phyloP scores from a whole-genome alignment of 2,113 vertebrate genomes.

The Corythornis cristatus region DNA sequence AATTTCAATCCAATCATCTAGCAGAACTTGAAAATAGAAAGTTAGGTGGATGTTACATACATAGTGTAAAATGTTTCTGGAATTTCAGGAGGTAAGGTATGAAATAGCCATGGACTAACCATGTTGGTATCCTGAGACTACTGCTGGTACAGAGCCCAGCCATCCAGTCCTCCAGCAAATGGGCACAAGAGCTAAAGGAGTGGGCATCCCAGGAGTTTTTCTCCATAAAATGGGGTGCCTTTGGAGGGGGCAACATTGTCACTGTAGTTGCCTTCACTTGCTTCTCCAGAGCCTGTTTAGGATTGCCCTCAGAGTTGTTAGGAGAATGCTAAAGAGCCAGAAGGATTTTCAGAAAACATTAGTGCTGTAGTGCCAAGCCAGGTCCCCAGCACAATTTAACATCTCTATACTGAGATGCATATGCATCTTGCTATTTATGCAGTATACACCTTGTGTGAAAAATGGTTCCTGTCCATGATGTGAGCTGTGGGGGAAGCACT shows the following conservation, averaged over 20 bases:
- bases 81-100: neutral
- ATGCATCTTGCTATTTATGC: neutral
- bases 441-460: neutral
- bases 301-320: neutral
- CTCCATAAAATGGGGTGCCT: neutral
- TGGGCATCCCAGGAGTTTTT: neutral
- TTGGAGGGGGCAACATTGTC: neutral
- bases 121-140: neutral
- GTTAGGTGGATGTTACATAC: neutral
- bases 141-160: neutral
- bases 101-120: neutral
- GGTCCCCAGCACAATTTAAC: accelerated
- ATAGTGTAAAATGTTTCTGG: neutral
- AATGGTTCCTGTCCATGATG: neutral
- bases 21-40: neutral
- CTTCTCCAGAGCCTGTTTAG: neutral
- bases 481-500: neutral
- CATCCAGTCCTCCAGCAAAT: neutral
- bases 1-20: neutral
- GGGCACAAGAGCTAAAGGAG: neutral
- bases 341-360: neutral
- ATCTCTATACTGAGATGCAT: neutral
- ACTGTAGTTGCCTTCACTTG: neutral
- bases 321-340: neutral
- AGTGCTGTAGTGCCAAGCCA: neutral